Evolutionary conservation across 2,113 vertebrate species (phyloP).

Genomic region (Podocnemis expansa): DNA sequence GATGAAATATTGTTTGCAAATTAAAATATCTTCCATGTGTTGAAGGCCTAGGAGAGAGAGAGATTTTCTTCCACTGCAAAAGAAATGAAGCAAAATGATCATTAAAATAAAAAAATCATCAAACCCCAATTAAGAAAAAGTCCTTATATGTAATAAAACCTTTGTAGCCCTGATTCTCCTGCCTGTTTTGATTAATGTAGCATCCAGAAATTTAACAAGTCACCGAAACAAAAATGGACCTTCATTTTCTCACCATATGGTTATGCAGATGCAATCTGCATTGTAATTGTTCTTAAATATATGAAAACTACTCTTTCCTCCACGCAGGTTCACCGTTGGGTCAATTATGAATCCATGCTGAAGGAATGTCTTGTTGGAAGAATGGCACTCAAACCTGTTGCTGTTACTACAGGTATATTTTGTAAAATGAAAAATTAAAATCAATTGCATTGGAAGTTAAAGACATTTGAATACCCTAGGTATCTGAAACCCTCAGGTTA

Average conservation of each 20-base stretch:
- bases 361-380: slow-evolving; percentile 95
- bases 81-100: background rate
- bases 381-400: slow-evolving; percentile 83
- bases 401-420: slow-evolving; percentile 82
- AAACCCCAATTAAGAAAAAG: background rate
- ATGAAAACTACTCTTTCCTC: background rate
- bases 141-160: background rate
- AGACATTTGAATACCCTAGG: background rate
- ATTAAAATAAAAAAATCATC: background rate
- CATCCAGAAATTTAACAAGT: background rate
- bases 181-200: background rate
- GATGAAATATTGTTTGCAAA: background rate
- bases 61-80: background rate
- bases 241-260: slow-evolving; percentile 6
- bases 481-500: background rate
- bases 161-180: background rate
- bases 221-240: background rate
- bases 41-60: background rate
- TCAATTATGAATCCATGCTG: slow-evolving; percentile 98
- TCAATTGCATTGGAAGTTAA: background rate
- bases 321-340: slow-evolving; percentile 94
- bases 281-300: background rate
- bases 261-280: background rate
- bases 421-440: background rate
- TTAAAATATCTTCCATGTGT: background rate